Evolutionary conservation across 2,113 vertebrate genomes (phyloP), one percentile per base, ranked within the genome.

Genomic region (Vulpes vulpes): DNA sequence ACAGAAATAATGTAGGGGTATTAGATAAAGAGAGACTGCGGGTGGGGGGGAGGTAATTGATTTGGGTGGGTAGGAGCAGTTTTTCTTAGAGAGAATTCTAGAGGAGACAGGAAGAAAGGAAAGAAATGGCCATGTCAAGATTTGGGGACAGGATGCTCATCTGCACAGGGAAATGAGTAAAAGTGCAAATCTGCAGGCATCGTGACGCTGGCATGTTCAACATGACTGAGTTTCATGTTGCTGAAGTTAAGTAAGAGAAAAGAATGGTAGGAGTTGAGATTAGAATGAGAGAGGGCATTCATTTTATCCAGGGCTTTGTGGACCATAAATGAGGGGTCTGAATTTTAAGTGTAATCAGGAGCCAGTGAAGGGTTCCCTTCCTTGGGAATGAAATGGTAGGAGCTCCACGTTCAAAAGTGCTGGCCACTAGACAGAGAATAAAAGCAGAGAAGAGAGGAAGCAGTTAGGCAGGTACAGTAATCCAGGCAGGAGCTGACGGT

Each of bases 301-400:
- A 65, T 16, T 82, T 84, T 76, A 82, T 79, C 20, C 7, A 89
- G 35, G 11, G 49, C 2, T 89, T 62, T 88, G 64, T 35, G 64
- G 38, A 89, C 16, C 2, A 6, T 19, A 14, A 14, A 23, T 43
- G 25, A 80, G 30, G 11, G 90, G 32, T 43, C 20, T 82, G 55
- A 78, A 84, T 97, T 87, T 87, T 73, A 59, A 69, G 43, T n/a
- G 1, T 55, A 88, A 81, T 83, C 9, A 69, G 65, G 87, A 91
- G 32, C 32, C 43, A 73, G 11, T 17, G 51, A 57, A 87, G 43
- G 12, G 16, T 9, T 81, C 19, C 4, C 73, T 74, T 82, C 60
- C 17, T 23, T 62, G 3, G 64, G 85, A 83, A 93, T 82, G 51
- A 90, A 93, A 59, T 74, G 11, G 11, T 49, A 67, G 35, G 49